phyloP scores from a whole-genome alignment of 2,888 invertebrate species.

The Halictus quadricinctus region DNA sequence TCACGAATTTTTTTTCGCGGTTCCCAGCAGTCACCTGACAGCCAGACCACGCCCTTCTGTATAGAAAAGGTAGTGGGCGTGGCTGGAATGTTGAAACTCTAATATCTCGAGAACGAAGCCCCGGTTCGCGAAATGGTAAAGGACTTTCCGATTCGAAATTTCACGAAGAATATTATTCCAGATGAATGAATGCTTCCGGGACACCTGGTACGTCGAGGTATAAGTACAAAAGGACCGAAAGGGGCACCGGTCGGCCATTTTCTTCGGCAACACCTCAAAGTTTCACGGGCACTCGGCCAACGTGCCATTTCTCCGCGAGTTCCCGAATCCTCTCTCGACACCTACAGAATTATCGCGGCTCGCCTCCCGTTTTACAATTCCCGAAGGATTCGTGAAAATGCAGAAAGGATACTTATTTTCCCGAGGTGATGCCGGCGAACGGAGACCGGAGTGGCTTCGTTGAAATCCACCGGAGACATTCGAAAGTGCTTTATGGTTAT shows the following conservation, averaged over 20 bases:
- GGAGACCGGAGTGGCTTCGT: slow-evolving; percentile 46
- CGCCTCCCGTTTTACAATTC: slow-evolving; percentile 66
- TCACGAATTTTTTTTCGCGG: too few relatives aligned
- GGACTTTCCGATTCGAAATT: neutral
- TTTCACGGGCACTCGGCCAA: slow-evolving; percentile 70
- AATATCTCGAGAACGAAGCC: neutral
- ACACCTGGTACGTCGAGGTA: slow-evolving; percentile 7
- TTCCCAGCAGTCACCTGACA: too few relatives aligned
- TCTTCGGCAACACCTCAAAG: slow-evolving; percentile 55
- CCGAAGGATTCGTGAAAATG: slow-evolving; percentile 59
- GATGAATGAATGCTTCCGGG: neutral
- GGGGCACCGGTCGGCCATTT: slow-evolving; percentile 52
- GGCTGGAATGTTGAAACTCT: neutral
- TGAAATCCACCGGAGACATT: slow-evolving; percentile 62
- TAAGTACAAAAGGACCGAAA: neutral
- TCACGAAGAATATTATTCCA: neutral
- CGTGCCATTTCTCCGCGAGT: slow-evolving; percentile 55
- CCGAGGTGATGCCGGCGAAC: slow-evolving; percentile 42
- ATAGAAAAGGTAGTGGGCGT: neutral
- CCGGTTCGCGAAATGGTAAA: neutral
- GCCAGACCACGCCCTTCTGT: neutral
- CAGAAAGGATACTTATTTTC: slow-evolving; percentile 63
- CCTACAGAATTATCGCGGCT: slow-evolving; percentile 67
- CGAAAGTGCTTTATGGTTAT: slow-evolving; percentile 62
- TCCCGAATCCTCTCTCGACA: slow-evolving; percentile 63